Base-by-base conservation (phyloP, 2,113 vertebrate genomes). In the Elephantulus edwardii region DNA sequence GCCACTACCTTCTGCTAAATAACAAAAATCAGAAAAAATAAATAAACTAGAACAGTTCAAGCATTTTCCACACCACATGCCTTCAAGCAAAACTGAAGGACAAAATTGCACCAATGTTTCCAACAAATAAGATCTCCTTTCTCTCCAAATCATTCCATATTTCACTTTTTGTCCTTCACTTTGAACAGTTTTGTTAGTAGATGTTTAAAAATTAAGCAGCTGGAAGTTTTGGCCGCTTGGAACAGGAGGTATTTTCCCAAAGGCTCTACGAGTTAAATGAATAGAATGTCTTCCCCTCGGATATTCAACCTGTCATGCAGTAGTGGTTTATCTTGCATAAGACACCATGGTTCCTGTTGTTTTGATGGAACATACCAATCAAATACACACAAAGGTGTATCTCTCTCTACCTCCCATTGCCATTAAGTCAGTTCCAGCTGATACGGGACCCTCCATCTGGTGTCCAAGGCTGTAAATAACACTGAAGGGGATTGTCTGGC, bases 41-140 rank as follows among this genome's bases (percentile, higher is more conserved):
- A 91, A 86, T n/a, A n/a, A 40, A 35, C 58, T 71, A 62, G 40
- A 89, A 78, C 44, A 81, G 70, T 56, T 52, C 24, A 87, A 87
- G 5, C 10, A n/a, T 90, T 78, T 91, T 11, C 14, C 83, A 80
- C 17, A 70, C 42, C 24, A 35, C 10, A 30, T 26, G 33, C 83
- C 16, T 83, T 84, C 74, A 48, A 33, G 44, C 17, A 78, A n/a
- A 85, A 87, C 2, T 68, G 42, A 62, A 82, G 81, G 35, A 75
- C 11, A 48, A 6, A 88, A 79, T 0, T 38, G 22, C 38, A 85
- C 78, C 11, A 14, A 48, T 54, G 78, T 68, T 35, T 12, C 81
- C 66, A 85, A 58, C 2, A 78, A 78, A 72, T 42, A 74, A 50
- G 16, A 52, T 24, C 54, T 9, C 66, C 35, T n/a, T 28, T 85